Evolutionary conservation across 1,140 invertebrate genomes (phyloP).

Genomic region (Camponotus floridanus): DNA sequence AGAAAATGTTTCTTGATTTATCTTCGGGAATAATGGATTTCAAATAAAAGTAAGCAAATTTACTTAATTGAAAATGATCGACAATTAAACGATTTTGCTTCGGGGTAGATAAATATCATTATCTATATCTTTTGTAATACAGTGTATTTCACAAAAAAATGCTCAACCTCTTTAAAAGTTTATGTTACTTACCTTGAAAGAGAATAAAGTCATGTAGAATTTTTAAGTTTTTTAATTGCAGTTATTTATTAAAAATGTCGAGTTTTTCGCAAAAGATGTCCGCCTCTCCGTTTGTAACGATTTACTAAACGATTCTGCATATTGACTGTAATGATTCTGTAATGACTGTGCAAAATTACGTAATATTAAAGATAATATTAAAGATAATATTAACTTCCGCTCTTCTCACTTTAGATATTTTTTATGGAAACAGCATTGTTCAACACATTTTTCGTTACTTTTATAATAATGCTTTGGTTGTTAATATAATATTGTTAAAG

Average conservation of each 20-base stretch:
- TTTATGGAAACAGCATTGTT: conserved; percentile 64
- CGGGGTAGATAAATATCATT: background rate
- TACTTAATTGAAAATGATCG: conserved; percentile 11
- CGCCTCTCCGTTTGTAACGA: background rate
- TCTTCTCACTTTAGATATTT: conserved; percentile 69
- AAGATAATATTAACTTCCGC: conserved; percentile 61
- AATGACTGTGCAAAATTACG: conserved; percentile 7
- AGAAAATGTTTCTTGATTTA: background rate
- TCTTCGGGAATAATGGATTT: background rate
- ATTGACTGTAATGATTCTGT: background rate
- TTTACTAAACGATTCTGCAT: background rate
- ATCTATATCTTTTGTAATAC: background rate
- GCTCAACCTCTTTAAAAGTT: background rate
- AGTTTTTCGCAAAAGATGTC: no score
- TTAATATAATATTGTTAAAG: conserved; percentile 56
- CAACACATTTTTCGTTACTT: conserved; percentile 52
- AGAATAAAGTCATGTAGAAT: background rate
- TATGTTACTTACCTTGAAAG: background rate
- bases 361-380: conserved; percentile 36
- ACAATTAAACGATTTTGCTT: background rate
- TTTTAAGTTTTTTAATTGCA: background rate
- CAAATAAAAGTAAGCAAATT: background rate
- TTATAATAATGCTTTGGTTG: conserved; percentile 71
- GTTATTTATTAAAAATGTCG: background rate
- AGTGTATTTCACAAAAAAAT: background rate